Evolutionary conservation across 2,113 vertebrate species (phyloP).

Genomic region (Bubo blakistoni): DNA sequence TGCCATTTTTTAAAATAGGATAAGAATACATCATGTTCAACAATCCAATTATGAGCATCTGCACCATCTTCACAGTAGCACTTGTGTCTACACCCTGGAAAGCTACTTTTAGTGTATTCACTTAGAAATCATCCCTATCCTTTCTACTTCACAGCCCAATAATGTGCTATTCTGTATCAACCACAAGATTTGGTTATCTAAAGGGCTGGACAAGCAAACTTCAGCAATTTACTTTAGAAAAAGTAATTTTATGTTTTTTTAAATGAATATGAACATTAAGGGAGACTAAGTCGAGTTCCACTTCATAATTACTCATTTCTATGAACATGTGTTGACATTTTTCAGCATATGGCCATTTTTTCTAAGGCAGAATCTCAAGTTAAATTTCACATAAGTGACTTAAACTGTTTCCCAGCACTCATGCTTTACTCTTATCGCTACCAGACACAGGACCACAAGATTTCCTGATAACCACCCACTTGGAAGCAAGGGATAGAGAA

Average conservation of each 20-base stretch:
- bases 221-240: not conserved
- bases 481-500: not conserved
- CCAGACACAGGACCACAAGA: not conserved
- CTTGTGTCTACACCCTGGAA: not conserved
- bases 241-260: not conserved
- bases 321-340: conserved; percentile 51
- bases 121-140: not conserved
- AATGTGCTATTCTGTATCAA: not conserved
- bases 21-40: not conserved
- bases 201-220: not conserved
- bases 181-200: not conserved
- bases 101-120: not conserved
- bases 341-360: conserved; percentile 15
- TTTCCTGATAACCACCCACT: conserved; percentile 12
- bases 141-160: not conserved
- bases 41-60: not conserved
- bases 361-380: not conserved
- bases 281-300: not conserved
- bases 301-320: conserved; percentile 33
- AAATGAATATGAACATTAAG: not conserved
- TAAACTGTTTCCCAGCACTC: not conserved
- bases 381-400: not conserved
- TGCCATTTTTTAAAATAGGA: not conserved
- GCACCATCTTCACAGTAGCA: not conserved
- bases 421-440: not conserved